phyloP scores from a whole-genome alignment of 2,113 vertebrate species.

The Australoheros scitulus region DNA sequence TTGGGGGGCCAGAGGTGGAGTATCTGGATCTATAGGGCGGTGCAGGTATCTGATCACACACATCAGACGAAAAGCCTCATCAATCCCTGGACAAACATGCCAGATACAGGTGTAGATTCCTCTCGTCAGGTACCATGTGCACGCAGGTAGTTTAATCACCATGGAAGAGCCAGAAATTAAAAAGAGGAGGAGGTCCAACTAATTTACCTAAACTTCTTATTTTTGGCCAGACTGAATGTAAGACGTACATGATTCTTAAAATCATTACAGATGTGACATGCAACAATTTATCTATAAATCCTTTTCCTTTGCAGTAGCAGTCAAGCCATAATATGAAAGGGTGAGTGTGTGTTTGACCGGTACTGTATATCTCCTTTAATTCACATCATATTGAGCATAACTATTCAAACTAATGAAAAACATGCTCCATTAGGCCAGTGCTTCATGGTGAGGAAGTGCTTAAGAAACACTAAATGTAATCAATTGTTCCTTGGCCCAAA shows the following conservation, averaged over 20 bases:
- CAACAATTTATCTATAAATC: not conserved
- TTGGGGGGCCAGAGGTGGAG: conserved; percentile 85
- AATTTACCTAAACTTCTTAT: not conserved
- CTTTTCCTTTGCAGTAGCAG: not conserved
- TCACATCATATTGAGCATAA: not conserved
- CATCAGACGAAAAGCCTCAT: not conserved
- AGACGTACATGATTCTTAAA: not conserved
- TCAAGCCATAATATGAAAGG: no score
- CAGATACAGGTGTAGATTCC: no score
- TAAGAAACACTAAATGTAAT: conserved; percentile 11
- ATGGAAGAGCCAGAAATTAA: no score
- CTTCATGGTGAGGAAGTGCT: not conserved
- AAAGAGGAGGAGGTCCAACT: no score
- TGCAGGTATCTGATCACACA: conserved; percentile 87
- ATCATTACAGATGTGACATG: not conserved
- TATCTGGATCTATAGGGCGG: conserved; percentile 85
- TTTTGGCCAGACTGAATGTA: not conserved
- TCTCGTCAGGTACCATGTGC: no score
- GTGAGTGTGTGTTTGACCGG: no score
- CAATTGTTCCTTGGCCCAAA: conserved; percentile 17
- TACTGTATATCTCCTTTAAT: not conserved
- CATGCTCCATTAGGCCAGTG: not conserved
- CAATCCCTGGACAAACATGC: not conserved
- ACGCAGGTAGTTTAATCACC: no score
- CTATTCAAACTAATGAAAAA: conserved; percentile 4